These are phyloP conservation scores for Leucoma salicis DNA, from an alignment of 2,888 invertebrate genomes.

Conservation along the genomic window DNA sequence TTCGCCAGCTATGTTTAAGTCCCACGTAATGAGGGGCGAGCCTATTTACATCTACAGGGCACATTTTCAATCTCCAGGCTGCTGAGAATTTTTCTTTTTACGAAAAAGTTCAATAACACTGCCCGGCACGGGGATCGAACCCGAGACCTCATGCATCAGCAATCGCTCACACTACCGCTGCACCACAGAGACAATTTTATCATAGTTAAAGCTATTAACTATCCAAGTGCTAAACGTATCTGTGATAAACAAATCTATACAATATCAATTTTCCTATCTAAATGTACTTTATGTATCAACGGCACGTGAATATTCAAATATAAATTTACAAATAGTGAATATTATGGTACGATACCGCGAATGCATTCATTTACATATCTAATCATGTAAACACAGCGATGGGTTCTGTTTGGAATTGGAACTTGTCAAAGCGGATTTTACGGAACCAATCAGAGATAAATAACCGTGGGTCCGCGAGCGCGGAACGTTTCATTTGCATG, in stretches of 20 bases:
- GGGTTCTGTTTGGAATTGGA: conserved; percentile 64
- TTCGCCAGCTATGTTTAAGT: too few species aligned
- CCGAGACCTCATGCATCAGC: too few species aligned
- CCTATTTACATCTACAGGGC: too few species aligned
- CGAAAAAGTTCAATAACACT: too few species aligned
- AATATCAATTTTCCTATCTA: neutral
- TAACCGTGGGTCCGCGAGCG: conserved; percentile 70
- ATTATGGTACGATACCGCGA: conserved; percentile 21
- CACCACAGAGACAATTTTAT: too few species aligned
- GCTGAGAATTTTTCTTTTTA: too few species aligned
- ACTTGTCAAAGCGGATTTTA: conserved; percentile 75
- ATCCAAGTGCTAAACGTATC: too few species aligned
- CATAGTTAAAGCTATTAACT: too few species aligned
- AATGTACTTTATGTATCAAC: neutral
- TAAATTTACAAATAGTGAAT: conserved; percentile 1
- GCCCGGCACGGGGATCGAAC: too few species aligned
- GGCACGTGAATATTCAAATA: neutral
- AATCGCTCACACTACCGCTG: too few species aligned
- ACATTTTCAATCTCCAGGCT: too few species aligned
- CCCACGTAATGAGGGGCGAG: too few species aligned
- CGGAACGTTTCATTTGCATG: conserved; percentile 76
- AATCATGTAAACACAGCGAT: conserved; percentile 57
- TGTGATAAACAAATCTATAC: neutral
- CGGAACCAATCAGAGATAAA: conserved; percentile 80
- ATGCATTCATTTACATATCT: conserved; percentile 48